Evolutionary conservation across 2,797 vertebrate genomes (phyloP), one percentile per base, ranked within the genome.

Genomic region (Poeciliopsis presidionis): DNA sequence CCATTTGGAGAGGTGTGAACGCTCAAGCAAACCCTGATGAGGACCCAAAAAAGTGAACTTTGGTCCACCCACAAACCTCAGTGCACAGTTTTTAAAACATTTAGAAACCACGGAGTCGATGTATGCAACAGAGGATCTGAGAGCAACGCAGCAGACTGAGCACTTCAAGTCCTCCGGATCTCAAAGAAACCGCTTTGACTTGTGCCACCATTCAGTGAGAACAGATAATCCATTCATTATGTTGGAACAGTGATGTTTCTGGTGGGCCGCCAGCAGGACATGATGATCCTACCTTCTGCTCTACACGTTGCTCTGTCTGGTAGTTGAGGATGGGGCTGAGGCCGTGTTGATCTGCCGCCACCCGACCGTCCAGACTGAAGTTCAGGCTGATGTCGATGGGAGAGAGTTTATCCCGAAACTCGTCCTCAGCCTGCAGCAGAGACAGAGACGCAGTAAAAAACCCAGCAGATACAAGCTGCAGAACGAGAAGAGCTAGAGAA

Each of bases 351-450:
- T 97, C 96, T 14, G 86, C 86, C 0, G 95, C 88, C 0, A 94
- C 95, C n/a, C 84, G 87, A 18, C 95, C 92, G 90, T 98, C 96
- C 94, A 98, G 94, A 67, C 96, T 97, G 90, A 97, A 97, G 94
- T 96, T 97, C 39, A 98, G 93, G 7, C 95, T 93, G 36, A 98
- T 92, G 76, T 94, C 94, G 91, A 98, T 97, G 11, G 97, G 95
- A 2, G 97, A 98, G 43, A 98, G 96, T 92, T 98, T 98, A 86
- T 98, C 97, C 85, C 97, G 96, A 88, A 98, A 98, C 82, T 98
- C 97, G 1, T 96, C 96, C 79, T 98, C 97, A 0, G 94, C 94
- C 97, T 98, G 91, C 47, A 12, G 74, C 28, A 4, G 2, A 30
- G 14, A 75, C 28, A 4, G 2, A 30, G 47, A 39, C 4, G 2